Evolutionary conservation across 2,113 vertebrate species (phyloP).

Genomic region (Perca schrenkii): DNA sequence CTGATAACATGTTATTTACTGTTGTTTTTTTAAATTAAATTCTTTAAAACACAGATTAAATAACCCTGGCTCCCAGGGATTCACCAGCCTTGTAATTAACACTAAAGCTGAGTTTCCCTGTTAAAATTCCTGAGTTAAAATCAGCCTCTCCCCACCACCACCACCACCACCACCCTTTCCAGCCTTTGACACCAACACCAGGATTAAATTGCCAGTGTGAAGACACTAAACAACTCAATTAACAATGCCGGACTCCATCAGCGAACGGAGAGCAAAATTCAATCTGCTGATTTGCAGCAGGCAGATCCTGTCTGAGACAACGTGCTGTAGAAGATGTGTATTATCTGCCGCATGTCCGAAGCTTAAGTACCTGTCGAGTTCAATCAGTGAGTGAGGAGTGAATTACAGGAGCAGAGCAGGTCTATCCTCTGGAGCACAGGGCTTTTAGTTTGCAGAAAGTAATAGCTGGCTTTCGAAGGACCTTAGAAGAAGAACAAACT

Average conservation of each 20-base stretch:
- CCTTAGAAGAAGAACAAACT: not conserved
- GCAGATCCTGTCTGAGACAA: slow-evolving; percentile 29
- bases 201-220: slow-evolving; percentile 67
- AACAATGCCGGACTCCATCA: slow-evolving; percentile 55
- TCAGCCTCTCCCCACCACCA: not conserved
- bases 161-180: not conserved
- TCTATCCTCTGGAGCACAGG: slow-evolving; percentile 28
- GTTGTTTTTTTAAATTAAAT: not conserved
- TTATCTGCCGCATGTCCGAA: slow-evolving; percentile 24
- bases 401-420: slow-evolving; percentile 21
- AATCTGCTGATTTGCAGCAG: slow-evolving; percentile 38
- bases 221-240: slow-evolving; percentile 72
- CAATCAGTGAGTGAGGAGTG: slow-evolving; percentile 39
- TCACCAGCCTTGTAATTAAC: slow-evolving; percentile 58
- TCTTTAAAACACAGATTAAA: slow-evolving; percentile 31
- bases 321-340: slow-evolving; percentile 9
- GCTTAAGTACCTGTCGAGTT: slow-evolving; percentile 48
- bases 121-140: slow-evolving; percentile 23
- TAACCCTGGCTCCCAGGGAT: slow-evolving; percentile 35
- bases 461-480: not conserved
- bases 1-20: not conserved
- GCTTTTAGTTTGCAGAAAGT: not conserved
- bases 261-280: slow-evolving; percentile 7
- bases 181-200: slow-evolving; percentile 37
- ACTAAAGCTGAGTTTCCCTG: slow-evolving; percentile 25